Evolutionary conservation across 2,113 vertebrate species (phyloP).

Genomic region (Aldabrachelys gigantea): DNA sequence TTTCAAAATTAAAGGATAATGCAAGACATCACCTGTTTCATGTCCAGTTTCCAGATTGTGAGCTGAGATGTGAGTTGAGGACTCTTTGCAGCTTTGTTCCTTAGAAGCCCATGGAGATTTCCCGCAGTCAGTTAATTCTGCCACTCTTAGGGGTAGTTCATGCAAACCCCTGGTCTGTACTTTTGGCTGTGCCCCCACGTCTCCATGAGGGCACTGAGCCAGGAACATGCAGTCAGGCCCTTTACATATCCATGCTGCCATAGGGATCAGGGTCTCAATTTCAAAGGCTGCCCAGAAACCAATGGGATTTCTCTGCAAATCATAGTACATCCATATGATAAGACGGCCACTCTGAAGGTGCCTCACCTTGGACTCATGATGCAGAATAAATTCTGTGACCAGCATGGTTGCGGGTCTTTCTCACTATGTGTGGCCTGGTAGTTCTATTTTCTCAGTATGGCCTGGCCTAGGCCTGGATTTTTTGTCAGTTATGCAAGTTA

Average conservation of each 20-base stretch:
- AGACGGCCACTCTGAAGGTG: not conserved
- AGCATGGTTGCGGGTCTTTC: not conserved
- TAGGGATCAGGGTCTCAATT: not conserved
- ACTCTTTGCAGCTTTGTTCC: not conserved
- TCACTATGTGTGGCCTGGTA: not conserved
- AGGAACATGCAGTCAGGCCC: not conserved
- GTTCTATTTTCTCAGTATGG: not conserved
- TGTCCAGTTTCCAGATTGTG: not conserved
- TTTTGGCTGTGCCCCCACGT: not conserved
- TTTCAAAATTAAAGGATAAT: not conserved
- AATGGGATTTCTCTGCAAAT: not conserved
- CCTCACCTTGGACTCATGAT: not conserved
- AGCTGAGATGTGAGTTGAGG: not conserved
- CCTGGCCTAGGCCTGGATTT: not conserved
- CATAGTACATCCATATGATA: not conserved
- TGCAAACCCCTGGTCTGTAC: not conserved
- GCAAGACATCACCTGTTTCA: not conserved
- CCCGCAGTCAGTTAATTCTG: not conserved
- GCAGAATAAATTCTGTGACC: not conserved
- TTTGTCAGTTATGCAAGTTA: not conserved
- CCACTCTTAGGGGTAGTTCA: not conserved
- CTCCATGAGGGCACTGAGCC: not conserved
- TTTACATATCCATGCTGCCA: not conserved
- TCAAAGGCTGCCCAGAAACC: not conserved
- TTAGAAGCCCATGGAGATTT: not conserved